phyloP scores from a whole-genome alignment of 2,113 vertebrate species.

The Carassius carassius region DNA sequence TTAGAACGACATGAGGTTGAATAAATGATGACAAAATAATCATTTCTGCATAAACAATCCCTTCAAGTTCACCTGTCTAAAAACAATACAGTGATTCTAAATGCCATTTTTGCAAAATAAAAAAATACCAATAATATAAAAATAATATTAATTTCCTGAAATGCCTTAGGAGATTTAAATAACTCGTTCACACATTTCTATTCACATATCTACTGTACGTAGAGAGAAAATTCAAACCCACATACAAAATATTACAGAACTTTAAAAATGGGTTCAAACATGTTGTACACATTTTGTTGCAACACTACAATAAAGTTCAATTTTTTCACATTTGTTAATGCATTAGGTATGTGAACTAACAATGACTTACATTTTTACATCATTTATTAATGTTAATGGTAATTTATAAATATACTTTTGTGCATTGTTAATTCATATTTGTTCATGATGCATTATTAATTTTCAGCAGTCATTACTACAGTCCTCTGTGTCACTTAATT shows the following conservation, averaged over 20 bases:
- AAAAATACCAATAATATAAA: background rate
- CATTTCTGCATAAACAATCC: background rate
- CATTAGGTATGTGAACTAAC: background rate
- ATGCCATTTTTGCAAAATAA: background rate
- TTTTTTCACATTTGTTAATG: background rate
- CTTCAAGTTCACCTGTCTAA: background rate
- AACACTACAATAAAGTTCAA: background rate
- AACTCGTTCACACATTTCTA: background rate
- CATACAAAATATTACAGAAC: background rate
- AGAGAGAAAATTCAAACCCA: background rate
- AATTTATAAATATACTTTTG: too few species aligned
- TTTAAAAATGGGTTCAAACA: background rate
- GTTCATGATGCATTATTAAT: too few species aligned
- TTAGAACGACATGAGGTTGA: background rate
- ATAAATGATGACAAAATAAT: background rate
- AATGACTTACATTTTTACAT: background rate
- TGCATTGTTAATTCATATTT: too few species aligned
- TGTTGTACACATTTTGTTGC: background rate
- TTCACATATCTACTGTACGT: background rate
- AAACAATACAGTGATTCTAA: slow-evolving; percentile 13
- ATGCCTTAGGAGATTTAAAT: background rate
- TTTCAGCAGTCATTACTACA: too few species aligned
- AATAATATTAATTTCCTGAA: background rate
- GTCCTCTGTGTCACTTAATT: too few species aligned
- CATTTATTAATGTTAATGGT: background rate